Evolutionary conservation across 2,888 invertebrate genomes (phyloP).

Genomic region (Beris chalybata): DNA sequence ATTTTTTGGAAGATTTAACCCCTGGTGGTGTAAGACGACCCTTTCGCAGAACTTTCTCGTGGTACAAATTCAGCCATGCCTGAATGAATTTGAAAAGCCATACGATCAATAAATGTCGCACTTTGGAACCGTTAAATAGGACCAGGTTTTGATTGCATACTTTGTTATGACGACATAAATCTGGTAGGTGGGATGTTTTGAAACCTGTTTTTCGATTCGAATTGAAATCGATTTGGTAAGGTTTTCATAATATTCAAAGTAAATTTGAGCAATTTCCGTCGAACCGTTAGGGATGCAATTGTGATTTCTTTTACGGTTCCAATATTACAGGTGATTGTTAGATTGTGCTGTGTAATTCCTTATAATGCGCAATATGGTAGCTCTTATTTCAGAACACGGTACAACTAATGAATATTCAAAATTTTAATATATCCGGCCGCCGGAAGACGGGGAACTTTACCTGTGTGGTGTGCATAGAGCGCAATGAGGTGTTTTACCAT

Average conservation of each 20-base stretch:
- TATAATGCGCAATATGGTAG: too few relatives aligned
- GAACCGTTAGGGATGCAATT: too few relatives aligned
- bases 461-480: constrained; percentile 13
- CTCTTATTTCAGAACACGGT: constrained; percentile 15
- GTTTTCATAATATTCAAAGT: too few relatives aligned
- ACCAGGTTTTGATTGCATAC: not conserved
- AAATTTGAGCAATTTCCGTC: too few relatives aligned
- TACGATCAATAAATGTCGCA: constrained; percentile 26
- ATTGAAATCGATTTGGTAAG: too few relatives aligned
- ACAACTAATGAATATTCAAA: constrained; percentile 34
- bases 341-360: too few relatives aligned
- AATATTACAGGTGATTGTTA: too few relatives aligned
- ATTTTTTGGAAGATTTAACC: constrained; percentile 11
- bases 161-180: not conserved
- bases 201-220: constrained; percentile 10
- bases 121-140: constrained; percentile 27
- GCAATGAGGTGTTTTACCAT: too few relatives aligned
- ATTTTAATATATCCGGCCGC: constrained; percentile 33
- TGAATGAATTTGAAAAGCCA: constrained; percentile 25
- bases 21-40: constrained; percentile 12
- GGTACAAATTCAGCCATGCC: not conserved
- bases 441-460: constrained; percentile 33
- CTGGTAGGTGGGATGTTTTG: constrained; percentile 11
- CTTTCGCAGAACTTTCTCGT: constrained; percentile 7
- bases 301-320: too few relatives aligned